Base-by-base conservation (phyloP, 2,113 vertebrate species). In the Gopherus evgoodei region DNA sequence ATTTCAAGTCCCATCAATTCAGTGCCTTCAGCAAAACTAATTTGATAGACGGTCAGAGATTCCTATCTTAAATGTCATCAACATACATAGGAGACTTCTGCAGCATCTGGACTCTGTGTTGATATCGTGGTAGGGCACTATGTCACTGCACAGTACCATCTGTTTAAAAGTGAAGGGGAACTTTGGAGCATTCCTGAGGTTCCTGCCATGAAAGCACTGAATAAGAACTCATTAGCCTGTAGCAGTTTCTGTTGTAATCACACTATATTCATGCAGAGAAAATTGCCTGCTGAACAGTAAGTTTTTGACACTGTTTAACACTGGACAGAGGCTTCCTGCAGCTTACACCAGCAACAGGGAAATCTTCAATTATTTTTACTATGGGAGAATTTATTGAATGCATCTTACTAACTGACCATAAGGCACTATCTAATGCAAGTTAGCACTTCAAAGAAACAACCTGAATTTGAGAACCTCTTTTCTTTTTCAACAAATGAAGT, bases 161-260 rank as follows among this genome's bases (percentile, higher is more conserved):
- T 94, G 96, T 83, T 89, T 91, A 29, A 47, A 81, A 90, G 87
- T 80, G 80, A 57, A 94, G n/a, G 19, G 81, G 78, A 92, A 95
- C 94, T 65, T 62, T 82, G 83, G 88, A 96, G 54, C 44, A 5
- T 95, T 83, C 54, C 90, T 65, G 56, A 93, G 50, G 86, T 95
- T 91, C 75, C 84, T 95, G 56, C 83, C 65, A 81, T 95, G 92
- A 96, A 95, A 95, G 53, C 72, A 57, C 49, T 62, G 88, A 96
- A 84, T 91, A 89, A 85, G 25, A 97, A 22, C 78, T 97, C 94
- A 95, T 97, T 97, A 97, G 93, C 91, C 85, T 93, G 83, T 94
- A 96, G 96, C 97, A 96, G 83, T 79, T 95, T 85, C 86, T 57
- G 76, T 65, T 97, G 96, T 97, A 97, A 97, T 94, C 93, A 93